A percentile compares a stretch with the other conserved stretches of the same genome.
Evolutionary conservation across 2,797 vertebrate genomes (phyloP).

Genomic region (Clarias platycephalus): DNA sequence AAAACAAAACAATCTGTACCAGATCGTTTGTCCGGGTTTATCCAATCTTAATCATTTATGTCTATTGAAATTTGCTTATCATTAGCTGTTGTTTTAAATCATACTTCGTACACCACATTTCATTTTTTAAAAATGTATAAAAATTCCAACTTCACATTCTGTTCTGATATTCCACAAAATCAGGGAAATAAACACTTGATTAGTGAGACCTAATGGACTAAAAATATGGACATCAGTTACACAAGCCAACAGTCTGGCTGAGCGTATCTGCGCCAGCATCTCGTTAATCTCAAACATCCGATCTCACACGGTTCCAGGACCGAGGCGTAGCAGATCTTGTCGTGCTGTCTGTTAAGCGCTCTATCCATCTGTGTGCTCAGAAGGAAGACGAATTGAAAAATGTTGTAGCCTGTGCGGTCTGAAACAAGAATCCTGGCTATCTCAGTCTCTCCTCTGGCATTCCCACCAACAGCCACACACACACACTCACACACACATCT

Average conservation of each 20-base stretch:
- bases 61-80: background rate
- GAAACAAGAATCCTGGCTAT: slow-evolving; percentile 28
- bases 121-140: background rate
- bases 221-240: slow-evolving; percentile 11
- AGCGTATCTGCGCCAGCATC: background rate
- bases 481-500: background rate
- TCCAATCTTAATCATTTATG: background rate
- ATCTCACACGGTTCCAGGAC: slow-evolving; percentile 6
- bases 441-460: slow-evolving; percentile 14
- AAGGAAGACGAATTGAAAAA: slow-evolving; percentile 39
- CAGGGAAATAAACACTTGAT: background rate
- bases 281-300: slow-evolving; percentile 21
- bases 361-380: slow-evolving; percentile 29
- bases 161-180: background rate
- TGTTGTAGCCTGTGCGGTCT: slow-evolving; percentile 21
- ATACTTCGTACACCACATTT: background rate
- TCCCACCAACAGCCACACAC: slow-evolving; percentile 31
- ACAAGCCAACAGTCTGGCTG: slow-evolving; percentile 8
- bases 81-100: background rate
- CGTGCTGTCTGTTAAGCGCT: slow-evolving; percentile 2
- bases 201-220: slow-evolving; percentile 13
- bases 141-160: background rate
- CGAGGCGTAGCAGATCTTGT: slow-evolving; percentile 9
- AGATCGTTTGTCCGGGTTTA: background rate
- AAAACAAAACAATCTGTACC: background rate